Evolutionary conservation across 2,888 invertebrate genomes (phyloP).

Genomic region (Phengaris arion): DNA sequence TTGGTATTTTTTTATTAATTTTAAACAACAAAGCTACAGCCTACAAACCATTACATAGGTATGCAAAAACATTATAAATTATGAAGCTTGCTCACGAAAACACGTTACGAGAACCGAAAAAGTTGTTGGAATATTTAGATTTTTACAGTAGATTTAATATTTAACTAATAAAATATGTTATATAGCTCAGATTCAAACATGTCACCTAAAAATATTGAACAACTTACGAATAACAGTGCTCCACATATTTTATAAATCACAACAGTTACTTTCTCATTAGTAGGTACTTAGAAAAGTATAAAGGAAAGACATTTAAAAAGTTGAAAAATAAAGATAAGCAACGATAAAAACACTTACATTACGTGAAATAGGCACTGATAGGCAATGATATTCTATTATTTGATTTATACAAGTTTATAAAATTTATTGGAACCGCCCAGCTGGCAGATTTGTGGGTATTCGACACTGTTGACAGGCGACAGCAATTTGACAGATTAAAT

Average conservation of each 20-base stretch:
- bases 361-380: conserved; percentile 39
- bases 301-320: background rate
- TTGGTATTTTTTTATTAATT: too few species aligned
- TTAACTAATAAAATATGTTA: background rate
- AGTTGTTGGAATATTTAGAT: background rate
- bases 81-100: background rate
- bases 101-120: background rate
- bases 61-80: background rate
- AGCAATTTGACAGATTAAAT: background rate
- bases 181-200: background rate
- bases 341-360: conserved; percentile 45
- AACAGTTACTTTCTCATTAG: conserved; percentile 41
- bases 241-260: conserved; percentile 33
- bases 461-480: conserved; percentile 31
- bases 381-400: conserved; percentile 37
- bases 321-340: conserved; percentile 31
- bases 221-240: background rate
- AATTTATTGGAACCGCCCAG: conserved; percentile 69
- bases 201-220: conserved; percentile 8
- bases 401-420: conserved; percentile 47
- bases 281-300: conserved; percentile 16
- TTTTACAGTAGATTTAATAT: background rate
- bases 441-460: conserved; percentile 55
- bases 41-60: too few species aligned
- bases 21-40: too few species aligned